Base-by-base conservation (phyloP, 2,797 vertebrate species). In the Hylomyscus alleni region DNA sequence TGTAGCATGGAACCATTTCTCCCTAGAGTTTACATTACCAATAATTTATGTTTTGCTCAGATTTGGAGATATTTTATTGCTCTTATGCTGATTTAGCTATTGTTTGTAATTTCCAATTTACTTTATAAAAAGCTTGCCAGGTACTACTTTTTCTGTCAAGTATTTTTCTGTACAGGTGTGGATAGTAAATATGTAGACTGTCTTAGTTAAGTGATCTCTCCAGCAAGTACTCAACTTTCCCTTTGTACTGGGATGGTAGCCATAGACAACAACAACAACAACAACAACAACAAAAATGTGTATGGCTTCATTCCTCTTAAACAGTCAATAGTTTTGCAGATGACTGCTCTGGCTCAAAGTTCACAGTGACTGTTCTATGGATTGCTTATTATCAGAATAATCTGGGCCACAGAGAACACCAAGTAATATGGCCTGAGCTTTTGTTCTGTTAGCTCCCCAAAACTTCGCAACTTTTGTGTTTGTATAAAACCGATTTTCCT, bases 31-130 rank as follows among this genome's bases (percentile, higher is more conserved):
- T 13, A 72, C 6, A 17, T 13, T 60, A 37, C 7, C 10, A 88
- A 22, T 60, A 86, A 85, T 2, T 26, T 5, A 19, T 62, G 3
- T 13, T 52, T 34, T 69, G 50, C 19, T 4, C 22, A 58, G 2
- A 62, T 44, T 80, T 67, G 81, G 17, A 88, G 40, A 19, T 54
- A 40, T 67, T 69, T 95, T 52, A 12, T 50, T 75, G 58, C 22
- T 77, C 13, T 47, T 84, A 1, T 56, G 34, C 62, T 84, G 1
- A 31, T 47, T 77, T 62, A 26, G 69, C 69, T 73, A 50, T 76
- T 87, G 14, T 3, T 80, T 92, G 37, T 81, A 75, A 72, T 73
- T 90, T 80, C 44, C 80, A 91, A 24, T 80, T 84, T 92, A 19
- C 4, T 52, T 82, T 92, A 78, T n/a, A 60, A 75, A 94, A 77